phyloP scores from a whole-genome alignment of 2,113 vertebrate species.

The Heloderma charlesbogerti region DNA sequence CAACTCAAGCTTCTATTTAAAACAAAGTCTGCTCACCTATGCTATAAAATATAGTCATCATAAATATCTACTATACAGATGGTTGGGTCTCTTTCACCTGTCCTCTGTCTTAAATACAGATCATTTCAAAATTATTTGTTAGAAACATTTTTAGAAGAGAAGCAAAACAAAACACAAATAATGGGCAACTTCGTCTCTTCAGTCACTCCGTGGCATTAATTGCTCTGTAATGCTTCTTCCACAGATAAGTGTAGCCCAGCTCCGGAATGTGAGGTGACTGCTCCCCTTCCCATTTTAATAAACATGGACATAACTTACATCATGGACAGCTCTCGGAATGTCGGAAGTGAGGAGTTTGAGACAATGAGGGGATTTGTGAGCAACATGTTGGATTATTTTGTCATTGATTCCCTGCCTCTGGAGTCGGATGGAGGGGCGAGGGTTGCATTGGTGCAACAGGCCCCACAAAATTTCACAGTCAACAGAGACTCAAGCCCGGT shows the following conservation, averaged over 20 bases:
- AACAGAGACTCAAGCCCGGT: slow-evolving; percentile 53
- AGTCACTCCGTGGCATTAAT: not conserved
- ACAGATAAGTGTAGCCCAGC: slow-evolving; percentile 83
- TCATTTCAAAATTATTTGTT: not conserved
- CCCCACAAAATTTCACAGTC: slow-evolving; percentile 62
- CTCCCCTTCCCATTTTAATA: slow-evolving; percentile 58
- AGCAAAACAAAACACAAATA: not conserved
- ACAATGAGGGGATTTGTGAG: slow-evolving; percentile 80
- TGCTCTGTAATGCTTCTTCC: slow-evolving; percentile 22
- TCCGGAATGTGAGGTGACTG: slow-evolving; percentile 63
- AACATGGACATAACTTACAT: slow-evolving; percentile 84
- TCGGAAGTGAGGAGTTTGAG: slow-evolving; percentile 76
- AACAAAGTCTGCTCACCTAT: no score
- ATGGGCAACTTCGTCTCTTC: not conserved
- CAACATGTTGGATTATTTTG: slow-evolving; percentile 79
- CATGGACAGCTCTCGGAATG: slow-evolving; percentile 82
- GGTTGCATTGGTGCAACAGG: slow-evolving; percentile 82
- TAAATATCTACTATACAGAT: no score
- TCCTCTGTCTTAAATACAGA: not conserved
- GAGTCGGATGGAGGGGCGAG: slow-evolving; percentile 59
- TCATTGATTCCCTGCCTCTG: slow-evolving; percentile 70
- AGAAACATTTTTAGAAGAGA: not conserved
- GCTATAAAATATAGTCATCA: not conserved
- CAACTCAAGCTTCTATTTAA: no score
- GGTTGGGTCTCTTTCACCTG: no score